Evolutionary conservation across 2,113 vertebrate genomes (phyloP).

Genomic region (Hydrochoerus hydrochaeris): DNA sequence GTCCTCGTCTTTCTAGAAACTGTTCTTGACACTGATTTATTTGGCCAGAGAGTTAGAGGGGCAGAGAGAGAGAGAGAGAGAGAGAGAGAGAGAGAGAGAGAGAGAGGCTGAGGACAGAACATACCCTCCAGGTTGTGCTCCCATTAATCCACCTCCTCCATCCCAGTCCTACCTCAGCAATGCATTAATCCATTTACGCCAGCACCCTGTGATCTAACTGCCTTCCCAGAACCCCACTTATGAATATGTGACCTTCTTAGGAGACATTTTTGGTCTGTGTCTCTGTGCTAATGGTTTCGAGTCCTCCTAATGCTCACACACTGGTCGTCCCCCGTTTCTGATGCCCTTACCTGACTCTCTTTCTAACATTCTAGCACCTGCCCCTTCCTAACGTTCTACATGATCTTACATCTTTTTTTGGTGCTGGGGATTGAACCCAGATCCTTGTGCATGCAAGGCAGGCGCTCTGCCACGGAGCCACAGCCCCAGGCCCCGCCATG

Average conservation of each 20-base stretch:
- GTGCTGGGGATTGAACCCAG: too few relatives aligned
- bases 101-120: neutral
- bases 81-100: neutral
- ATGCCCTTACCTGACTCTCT: neutral
- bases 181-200: neutral
- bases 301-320: rapidly evolving
- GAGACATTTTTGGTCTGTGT: neutral
- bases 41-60: neutral
- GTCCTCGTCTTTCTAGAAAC: neutral
- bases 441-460: too few relatives aligned
- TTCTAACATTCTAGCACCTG: neutral
- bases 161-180: neutral
- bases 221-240: neutral
- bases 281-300: neutral
- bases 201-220: neutral
- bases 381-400: neutral
- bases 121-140: neutral
- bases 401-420: neutral
- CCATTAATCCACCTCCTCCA: neutral
- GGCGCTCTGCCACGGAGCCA: too few relatives aligned
- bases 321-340: neutral
- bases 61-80: neutral
- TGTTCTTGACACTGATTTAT: neutral
- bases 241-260: neutral
- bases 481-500: neutral